These are phyloP conservation scores for Vulpes vulpes DNA, from an alignment of 2,113 vertebrate species.

Conservation along the genomic window DNA sequence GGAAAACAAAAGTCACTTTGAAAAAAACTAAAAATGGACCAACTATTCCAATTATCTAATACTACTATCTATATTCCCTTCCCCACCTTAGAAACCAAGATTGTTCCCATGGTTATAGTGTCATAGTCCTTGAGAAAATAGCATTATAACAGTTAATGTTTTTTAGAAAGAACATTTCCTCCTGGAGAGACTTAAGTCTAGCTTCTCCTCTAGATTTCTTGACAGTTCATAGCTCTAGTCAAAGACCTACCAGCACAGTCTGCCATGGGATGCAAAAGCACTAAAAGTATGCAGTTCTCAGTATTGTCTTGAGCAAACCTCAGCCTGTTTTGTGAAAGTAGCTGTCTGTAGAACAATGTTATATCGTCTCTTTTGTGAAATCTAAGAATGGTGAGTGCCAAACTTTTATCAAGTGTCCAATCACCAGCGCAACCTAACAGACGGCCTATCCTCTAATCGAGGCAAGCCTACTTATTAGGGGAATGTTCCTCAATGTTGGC, in stretches of 20 bases:
- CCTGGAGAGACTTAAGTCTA: background rate
- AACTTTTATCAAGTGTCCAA: background rate
- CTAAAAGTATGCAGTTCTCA: background rate
- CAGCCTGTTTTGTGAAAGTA: background rate
- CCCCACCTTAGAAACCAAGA: background rate
- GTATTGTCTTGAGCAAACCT: background rate
- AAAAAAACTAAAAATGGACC: slow-evolving; percentile 13
- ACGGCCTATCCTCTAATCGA: background rate
- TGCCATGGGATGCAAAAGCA: background rate
- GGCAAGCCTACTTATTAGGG: background rate
- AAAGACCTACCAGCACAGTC: background rate
- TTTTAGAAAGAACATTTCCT: background rate
- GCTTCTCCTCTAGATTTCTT: background rate
- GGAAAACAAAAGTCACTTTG: background rate
- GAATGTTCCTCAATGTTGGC: background rate
- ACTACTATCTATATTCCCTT: background rate
- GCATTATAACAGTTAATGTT: background rate
- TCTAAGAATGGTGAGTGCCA: background rate
- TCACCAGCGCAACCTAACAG: background rate
- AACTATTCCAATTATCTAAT: background rate
- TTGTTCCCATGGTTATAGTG: background rate
- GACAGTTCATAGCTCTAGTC: background rate
- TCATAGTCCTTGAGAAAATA: background rate
- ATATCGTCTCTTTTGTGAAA: background rate
- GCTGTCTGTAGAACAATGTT: background rate